Conservation (phyloP, 2,888 invertebrate genomes). For the Capitulum mitella region DNA sequence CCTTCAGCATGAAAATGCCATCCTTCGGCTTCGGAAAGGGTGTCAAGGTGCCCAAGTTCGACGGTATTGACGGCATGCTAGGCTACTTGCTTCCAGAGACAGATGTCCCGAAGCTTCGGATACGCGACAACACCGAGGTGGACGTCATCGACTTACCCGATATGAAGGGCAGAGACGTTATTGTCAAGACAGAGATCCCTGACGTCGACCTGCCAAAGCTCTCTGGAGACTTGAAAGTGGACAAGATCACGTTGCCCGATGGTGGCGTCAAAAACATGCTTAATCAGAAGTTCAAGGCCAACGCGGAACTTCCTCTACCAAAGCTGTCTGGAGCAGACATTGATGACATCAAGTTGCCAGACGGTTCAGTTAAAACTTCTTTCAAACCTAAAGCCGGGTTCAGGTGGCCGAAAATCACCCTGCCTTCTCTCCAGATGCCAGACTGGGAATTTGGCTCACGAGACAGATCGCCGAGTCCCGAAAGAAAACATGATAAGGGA, state of each 20-base stretch:
- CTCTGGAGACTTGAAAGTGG: background rate
- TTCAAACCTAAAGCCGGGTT: background rate
- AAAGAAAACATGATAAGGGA: background rate
- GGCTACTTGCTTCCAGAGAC: background rate
- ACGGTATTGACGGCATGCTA: background rate
- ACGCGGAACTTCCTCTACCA: background rate
- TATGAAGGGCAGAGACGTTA: background rate
- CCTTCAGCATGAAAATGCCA: constrained; percentile 1
- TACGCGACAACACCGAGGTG: background rate
- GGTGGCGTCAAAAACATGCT: background rate
- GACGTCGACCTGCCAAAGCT: background rate
- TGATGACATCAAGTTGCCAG: background rate
- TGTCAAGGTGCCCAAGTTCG: background rate
- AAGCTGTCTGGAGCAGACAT: background rate
- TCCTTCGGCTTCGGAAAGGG: constrained; percentile 1
- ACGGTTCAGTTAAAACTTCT: background rate
- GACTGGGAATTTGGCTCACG: background rate
- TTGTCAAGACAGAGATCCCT: background rate
- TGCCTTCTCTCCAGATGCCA: background rate
- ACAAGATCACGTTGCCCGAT: background rate
- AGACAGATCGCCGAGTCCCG: background rate
- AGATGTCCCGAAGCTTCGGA: background rate
- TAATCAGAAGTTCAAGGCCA: background rate
- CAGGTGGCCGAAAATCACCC: background rate
- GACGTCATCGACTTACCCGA: background rate